Evolutionary conservation across 2,797 vertebrate species (phyloP), one percentile per base, ranked within the genome.

Genomic region (Microhierax caerulescens): DNA sequence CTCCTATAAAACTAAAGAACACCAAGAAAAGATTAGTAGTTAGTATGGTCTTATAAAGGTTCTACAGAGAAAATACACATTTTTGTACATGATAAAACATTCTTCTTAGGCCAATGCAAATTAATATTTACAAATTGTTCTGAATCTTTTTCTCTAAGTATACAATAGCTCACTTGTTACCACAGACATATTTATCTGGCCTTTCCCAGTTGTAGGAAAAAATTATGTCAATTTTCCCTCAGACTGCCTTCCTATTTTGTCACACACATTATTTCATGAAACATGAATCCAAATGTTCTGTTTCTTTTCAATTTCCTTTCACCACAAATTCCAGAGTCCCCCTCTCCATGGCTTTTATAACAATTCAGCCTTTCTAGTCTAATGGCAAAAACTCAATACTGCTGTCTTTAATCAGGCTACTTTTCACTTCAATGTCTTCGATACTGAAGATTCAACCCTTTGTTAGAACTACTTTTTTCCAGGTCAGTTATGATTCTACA

Each of bases 221-320:
- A 99, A 98, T 97, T 96, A 98, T 98, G 98, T 98, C 98, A 97
- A 98, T 98, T 98, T 98, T 98, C 98, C 96, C 93, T 96, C 97
- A 98, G 97, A 97, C 97, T 98, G 98, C 98, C 97, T 98, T 98
- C 97, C 97, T 98, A 97, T 97, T 96, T 98, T 98, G 98, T 98
- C 98, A 98, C 98, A 98, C 97, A 98, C 98, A 98, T 98, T 99
- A 99, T 98, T 99, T 98, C 98, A 98, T 98, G 98, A 99, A 99
- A 99, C 98, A 97, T 96, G 98, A 99, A 97, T 98, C 99, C 96
- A 97, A 98, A 98, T 97, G 98, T 98, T 98, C 98, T 98, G 98
- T 98, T 99, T 98, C 98, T 98, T 98, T 98, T 99, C 98, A 98
- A 98, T 99, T 99, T 99, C 98, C 98, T 99, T 98, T 98, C 98